Base-by-base conservation (phyloP, 2,888 invertebrate species). In the Pseudanteris insignis region DNA sequence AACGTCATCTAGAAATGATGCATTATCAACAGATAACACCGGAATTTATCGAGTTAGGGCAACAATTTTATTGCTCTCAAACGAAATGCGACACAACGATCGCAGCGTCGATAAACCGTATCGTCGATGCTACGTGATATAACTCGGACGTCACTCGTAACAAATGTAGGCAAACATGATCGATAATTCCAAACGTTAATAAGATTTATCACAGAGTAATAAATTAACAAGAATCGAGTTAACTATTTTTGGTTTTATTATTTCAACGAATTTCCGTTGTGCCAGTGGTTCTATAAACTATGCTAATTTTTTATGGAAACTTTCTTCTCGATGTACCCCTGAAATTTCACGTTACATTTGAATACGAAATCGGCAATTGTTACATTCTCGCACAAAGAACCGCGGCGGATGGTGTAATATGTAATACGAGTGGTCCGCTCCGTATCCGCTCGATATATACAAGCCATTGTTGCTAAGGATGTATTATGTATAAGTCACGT, bases 401-500 rank as follows among this genome's bases (percentile, higher is more conserved):
- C 38, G 29, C 34, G 5, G 7, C 29, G 18, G 38, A 60, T 60
- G 53, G 48, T 53, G 40, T 50, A 51, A 55, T 46, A 33, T 33
- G 50, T 57, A 62, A 62, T 55, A 44, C 46, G 41, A 41, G 41
- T 50, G 50, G 41, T 32, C 40, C 47, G 32, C 44, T 44, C 44
- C 26, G 43, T 50, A 34, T 38, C 38, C 50, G 28, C 11, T 40
- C n/a, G n/a, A n/a, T n/a, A n/a, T n/a, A n/a, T n/a, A n/a, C n/a
- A n/a, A n/a, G 8, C 62, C 43, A 57, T 62, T 62, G 62, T 62
- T 57, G 34, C 28, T 24, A 25, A 33, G 15, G 33, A 62, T 62
- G 62, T 57, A 62, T 62, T 57, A 62, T 62, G 48, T 51, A 62
- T 62, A 62, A 62, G 62, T 62, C 44, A 61, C 44, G 43, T 48